Evolutionary conservation across 2,113 vertebrate species (phyloP).

Genomic region (Myrmecophaga tridactyla): DNA sequence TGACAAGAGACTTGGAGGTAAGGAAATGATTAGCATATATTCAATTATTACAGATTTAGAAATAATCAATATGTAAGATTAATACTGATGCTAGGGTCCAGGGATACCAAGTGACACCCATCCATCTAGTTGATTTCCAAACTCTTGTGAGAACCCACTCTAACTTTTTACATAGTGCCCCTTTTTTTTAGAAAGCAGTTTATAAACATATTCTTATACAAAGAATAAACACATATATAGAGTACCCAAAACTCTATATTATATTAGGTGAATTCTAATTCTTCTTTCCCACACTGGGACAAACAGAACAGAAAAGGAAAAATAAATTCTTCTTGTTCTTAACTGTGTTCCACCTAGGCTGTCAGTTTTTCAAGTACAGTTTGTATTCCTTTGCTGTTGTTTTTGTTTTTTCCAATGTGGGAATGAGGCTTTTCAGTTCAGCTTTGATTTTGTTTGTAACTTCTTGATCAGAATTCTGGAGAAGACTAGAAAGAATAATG

Average conservation of each 20-base stretch:
- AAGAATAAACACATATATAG: too few relatives aligned
- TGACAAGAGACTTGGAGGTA: background rate
- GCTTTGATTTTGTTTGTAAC: constrained; percentile 86
- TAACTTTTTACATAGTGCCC: background rate
- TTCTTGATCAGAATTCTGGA: constrained; percentile 87
- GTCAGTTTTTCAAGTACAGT: constrained; percentile 90
- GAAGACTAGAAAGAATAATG: constrained; percentile 94
- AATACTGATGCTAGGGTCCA: background rate
- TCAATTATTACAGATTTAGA: constrained; percentile 15
- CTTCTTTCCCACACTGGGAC: background rate
- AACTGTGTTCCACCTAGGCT: constrained; percentile 75
- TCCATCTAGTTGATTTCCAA: constrained; percentile 16
- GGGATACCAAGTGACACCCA: background rate
- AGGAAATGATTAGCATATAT: background rate
- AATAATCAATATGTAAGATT: background rate
- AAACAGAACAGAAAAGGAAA: background rate
- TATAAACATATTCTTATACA: constrained; percentile 62
- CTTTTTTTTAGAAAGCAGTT: constrained; percentile 48
- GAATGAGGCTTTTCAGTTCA: constrained; percentile 85
- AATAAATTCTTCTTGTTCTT: background rate
- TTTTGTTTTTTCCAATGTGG: constrained; percentile 84
- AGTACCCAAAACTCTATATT: background rate
- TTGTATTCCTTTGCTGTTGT: constrained; percentile 87
- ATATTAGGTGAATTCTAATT: background rate
- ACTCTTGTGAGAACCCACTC: background rate